A percentile compares a stretch with the other conserved stretches of the same genome.
phyloP scores from a whole-genome alignment of 2,888 invertebrate species.

The Spodoptera littoralis region DNA sequence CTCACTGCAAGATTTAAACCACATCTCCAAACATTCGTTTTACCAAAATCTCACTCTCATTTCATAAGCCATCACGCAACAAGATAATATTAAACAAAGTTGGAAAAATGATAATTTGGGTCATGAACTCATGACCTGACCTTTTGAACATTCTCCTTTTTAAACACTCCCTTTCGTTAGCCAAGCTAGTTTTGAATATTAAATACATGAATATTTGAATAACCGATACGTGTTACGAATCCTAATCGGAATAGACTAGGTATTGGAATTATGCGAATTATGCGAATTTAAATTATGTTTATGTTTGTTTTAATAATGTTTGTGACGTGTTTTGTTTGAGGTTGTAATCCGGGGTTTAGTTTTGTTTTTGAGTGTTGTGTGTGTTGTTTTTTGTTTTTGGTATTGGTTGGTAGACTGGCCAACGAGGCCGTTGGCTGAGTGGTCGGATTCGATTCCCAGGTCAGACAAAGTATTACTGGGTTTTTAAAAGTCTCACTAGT shows the following conservation, averaged over 20 bases:
- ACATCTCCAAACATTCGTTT: not conserved
- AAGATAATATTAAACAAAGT: constrained; percentile 27
- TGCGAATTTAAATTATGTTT: constrained; percentile 26
- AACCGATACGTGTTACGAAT: constrained; percentile 41
- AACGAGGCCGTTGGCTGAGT: not conserved
- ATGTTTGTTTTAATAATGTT: constrained; percentile 36
- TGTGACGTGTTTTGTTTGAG: constrained; percentile 15
- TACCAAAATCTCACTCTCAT: not conserved
- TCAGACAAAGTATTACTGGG: too few relatives aligned
- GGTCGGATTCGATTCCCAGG: too few relatives aligned
- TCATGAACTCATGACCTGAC: constrained; percentile 25
- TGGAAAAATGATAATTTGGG: constrained; percentile 27
- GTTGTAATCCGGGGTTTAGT: constrained; percentile 4
- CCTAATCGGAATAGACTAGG: constrained; percentile 36
- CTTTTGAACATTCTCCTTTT: constrained; percentile 18
- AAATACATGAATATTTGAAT: constrained; percentile 48
- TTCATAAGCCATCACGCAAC: constrained; percentile 11
- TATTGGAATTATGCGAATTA: not conserved
- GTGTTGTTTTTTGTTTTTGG: constrained; percentile 7
- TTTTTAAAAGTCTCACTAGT: too few relatives aligned
- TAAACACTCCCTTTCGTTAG: constrained; percentile 41
- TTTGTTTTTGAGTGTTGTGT: not conserved
- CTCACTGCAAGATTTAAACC: not conserved
- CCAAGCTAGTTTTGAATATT: constrained; percentile 49
- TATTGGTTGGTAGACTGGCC: not conserved